These are phyloP conservation scores for Amblyteles armatorius DNA, from an alignment of 2,888 invertebrate species.

Conservation along the genomic window DNA sequence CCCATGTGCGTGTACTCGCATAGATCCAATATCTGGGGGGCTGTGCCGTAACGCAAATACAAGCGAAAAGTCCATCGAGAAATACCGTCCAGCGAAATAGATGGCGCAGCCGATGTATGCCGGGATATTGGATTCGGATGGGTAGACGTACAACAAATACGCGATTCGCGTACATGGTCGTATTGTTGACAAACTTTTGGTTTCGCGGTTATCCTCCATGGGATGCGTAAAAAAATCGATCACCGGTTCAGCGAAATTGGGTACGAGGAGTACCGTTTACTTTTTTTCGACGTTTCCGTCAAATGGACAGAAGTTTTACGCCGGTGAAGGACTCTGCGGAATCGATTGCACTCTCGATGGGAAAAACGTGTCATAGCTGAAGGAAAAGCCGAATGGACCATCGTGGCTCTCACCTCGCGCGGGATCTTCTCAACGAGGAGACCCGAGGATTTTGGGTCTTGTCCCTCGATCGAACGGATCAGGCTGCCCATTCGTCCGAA, in stretches of 20 bases:
- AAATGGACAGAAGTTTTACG: not conserved
- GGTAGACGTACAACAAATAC: not conserved
- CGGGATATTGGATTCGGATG: not conserved
- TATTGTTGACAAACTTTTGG: constrained; percentile 1
- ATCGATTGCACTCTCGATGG: not conserved
- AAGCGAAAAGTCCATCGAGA: not conserved
- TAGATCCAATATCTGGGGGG: constrained; percentile 3
- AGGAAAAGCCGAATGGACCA: not conserved
- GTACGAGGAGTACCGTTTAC: not conserved
- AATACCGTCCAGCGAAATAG: constrained; percentile 10
- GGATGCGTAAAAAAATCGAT: not conserved
- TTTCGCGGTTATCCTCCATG: not conserved
- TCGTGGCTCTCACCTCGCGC: not conserved
- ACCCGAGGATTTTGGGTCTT: not conserved
- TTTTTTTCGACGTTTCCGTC: not conserved
- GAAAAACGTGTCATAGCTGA: not conserved
- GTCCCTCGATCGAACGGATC: not conserved
- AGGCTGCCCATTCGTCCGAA: not conserved
- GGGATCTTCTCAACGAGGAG: not conserved
- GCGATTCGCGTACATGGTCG: not conserved
- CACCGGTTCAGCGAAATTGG: not conserved
- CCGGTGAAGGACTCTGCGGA: not conserved
- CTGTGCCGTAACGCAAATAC: not conserved
- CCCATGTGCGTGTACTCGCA: not conserved
- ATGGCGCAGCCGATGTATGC: not conserved